These are phyloP conservation scores for Seriola rivoliana DNA, from an alignment of 2,113 vertebrate genomes.

Conservation along the genomic window DNA sequence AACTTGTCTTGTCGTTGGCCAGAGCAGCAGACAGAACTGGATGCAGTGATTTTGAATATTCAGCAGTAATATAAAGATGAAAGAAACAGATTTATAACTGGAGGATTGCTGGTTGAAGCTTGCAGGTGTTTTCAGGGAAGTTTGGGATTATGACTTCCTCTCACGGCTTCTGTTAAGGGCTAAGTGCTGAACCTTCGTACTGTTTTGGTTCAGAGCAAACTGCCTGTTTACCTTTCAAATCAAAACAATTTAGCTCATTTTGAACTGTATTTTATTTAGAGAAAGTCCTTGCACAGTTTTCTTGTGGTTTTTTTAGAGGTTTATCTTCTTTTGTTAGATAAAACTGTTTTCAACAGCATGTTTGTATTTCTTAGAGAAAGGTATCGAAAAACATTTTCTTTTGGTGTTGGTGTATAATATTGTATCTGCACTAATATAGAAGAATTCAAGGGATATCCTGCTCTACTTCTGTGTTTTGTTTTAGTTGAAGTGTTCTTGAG, in stretches of 20 bases:
- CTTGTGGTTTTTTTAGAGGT: too few relatives aligned
- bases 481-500: too few relatives aligned
- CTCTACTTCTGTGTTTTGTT: too few relatives aligned
- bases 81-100: constrained; percentile 40
- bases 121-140: constrained; percentile 42
- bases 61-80: constrained; percentile 14
- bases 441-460: too few relatives aligned
- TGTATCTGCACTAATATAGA: too few relatives aligned
- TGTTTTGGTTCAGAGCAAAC: background rate
- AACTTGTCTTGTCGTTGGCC: constrained; percentile 47
- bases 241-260: background rate
- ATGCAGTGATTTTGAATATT: constrained; percentile 33
- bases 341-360: too few relatives aligned
- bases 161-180: background rate
- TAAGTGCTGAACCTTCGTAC: background rate
- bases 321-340: too few relatives aligned
- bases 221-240: too few relatives aligned
- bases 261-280: background rate
- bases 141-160: constrained; percentile 20
- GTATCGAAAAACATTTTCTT: too few relatives aligned
- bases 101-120: background rate
- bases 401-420: too few relatives aligned
- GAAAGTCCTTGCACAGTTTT: too few relatives aligned
- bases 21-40: constrained; percentile 12
- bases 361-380: background rate